Conservation (phyloP, 2,113 vertebrate species). For the Nematolebias whitei region DNA sequence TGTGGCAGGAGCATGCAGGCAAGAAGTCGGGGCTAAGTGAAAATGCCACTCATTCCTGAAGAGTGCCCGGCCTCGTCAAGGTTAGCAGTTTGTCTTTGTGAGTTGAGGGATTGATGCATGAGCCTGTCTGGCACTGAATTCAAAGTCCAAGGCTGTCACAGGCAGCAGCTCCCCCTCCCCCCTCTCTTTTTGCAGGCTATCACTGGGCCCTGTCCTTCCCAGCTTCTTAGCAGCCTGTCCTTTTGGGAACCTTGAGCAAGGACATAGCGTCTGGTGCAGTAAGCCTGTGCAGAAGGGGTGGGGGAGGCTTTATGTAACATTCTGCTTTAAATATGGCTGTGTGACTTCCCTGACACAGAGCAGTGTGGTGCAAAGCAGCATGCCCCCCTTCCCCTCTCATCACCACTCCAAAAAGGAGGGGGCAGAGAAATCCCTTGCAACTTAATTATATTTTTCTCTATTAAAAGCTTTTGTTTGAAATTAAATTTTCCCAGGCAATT, state of each 20-base stretch:
- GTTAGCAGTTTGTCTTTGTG: slow-evolving; percentile 95
- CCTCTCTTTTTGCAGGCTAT: slow-evolving; percentile 77
- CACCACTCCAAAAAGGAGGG: slow-evolving; percentile 20
- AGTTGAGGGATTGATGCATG: slow-evolving; percentile 97
- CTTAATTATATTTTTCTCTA: slow-evolving; percentile 80
- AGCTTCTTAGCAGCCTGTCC: slow-evolving; percentile 80
- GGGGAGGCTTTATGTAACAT: slow-evolving; percentile 76
- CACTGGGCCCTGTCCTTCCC: slow-evolving; percentile 77
- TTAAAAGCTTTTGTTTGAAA: slow-evolving; percentile 80
- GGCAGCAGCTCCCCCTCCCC: slow-evolving; percentile 57
- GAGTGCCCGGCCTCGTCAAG: slow-evolving; percentile 93
- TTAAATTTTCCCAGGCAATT: slow-evolving; percentile 77
- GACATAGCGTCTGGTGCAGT: slow-evolving; percentile 79
- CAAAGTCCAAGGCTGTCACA: slow-evolving; percentile 92
- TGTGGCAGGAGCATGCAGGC: slow-evolving; percentile 86
- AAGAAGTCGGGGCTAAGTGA: slow-evolving; percentile 85
- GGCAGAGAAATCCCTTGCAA: slow-evolving; percentile 65
- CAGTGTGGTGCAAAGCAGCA: slow-evolving; percentile 58
- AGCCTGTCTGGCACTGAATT: slow-evolving; percentile 91
- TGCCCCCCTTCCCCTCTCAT: too few species aligned
- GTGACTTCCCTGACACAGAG: slow-evolving; percentile 75
- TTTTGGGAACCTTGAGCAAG: slow-evolving; percentile 85
- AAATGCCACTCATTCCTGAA: slow-evolving; percentile 92
- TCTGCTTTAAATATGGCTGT: slow-evolving; percentile 73
- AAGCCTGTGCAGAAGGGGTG: slow-evolving; percentile 73